Conservation (phyloP, 2,888 invertebrate genomes). For the Auanema freiburgensis region DNA sequence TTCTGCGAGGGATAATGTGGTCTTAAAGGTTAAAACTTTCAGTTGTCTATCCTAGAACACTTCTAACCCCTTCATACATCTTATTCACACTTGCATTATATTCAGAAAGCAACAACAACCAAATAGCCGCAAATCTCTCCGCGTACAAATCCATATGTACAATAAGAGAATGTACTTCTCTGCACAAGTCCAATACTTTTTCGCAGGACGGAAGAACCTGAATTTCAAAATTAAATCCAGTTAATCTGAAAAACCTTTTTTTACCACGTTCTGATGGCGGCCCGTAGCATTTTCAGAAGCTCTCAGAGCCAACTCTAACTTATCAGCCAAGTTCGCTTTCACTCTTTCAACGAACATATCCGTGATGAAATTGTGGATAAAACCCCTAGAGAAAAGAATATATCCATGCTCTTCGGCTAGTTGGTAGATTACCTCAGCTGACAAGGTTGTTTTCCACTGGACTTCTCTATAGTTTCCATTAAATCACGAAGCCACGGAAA, state of each 20-base stretch:
- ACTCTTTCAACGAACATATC: constrained; percentile 75
- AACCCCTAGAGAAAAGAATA: constrained; percentile 70
- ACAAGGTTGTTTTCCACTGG: constrained; percentile 37
- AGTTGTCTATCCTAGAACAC: no score
- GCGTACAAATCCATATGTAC: constrained; percentile 61
- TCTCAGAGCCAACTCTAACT: constrained; percentile 14
- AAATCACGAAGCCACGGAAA: constrained; percentile 82
- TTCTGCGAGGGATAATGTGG: constrained; percentile 33
- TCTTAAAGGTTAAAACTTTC: constrained; percentile 21
- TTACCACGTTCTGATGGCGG: no score
- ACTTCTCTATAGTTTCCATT: constrained; percentile 79
- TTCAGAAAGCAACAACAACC: constrained; percentile 59
- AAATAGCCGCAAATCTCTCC: constrained; percentile 60
- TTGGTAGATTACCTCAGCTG: constrained; percentile 26
- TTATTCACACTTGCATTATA: constrained; percentile 51
- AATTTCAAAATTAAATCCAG: background rate
- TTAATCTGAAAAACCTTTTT: background rate
- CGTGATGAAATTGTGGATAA: constrained; percentile 83
- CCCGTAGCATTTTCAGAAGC: background rate
- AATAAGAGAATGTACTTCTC: constrained; percentile 53
- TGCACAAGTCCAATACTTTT: constrained; percentile 53
- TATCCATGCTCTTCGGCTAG: constrained; percentile 55
- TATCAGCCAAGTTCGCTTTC: constrained; percentile 23
- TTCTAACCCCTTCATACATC: constrained; percentile 50
- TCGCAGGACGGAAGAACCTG: constrained; percentile 48